Conservation (phyloP, 2,797 vertebrate species). For the Gambelia wislizenii region DNA sequence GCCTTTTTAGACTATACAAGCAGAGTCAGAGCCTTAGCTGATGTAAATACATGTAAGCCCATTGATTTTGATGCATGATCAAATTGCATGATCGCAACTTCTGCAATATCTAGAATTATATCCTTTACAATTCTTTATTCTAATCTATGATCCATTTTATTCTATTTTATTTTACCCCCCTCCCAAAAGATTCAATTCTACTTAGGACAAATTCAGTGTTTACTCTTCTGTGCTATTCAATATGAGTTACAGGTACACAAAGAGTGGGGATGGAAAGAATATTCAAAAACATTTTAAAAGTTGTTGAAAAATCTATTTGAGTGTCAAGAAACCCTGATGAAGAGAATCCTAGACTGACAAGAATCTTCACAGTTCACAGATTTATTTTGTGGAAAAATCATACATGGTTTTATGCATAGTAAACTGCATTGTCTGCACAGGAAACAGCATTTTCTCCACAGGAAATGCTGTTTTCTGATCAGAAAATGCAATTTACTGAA, state of each 20-base stretch:
- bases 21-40: not conserved
- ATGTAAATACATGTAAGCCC: not conserved
- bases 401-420: no score
- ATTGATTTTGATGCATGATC: constrained; percentile 18
- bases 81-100: constrained; percentile 19
- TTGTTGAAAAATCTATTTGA: no score
- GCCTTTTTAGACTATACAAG: not conserved
- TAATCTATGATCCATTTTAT: constrained; percentile 7
- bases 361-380: no score
- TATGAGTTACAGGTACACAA: fast-evolving
- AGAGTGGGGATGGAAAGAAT: no score
- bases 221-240: not conserved
- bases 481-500: no score
- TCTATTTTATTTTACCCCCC: not conserved
- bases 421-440: no score
- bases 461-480: no score
- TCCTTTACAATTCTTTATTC: not conserved
- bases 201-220: not conserved
- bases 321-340: no score
- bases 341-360: no score
- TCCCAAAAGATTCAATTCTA: constrained; percentile 8
- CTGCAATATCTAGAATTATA: constrained; percentile 14
- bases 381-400: no score
- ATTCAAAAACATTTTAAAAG: no score
- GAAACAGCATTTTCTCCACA: no score